Base-by-base conservation (phyloP, 1,140 invertebrate genomes). In the Chrysoperla carnea region DNA sequence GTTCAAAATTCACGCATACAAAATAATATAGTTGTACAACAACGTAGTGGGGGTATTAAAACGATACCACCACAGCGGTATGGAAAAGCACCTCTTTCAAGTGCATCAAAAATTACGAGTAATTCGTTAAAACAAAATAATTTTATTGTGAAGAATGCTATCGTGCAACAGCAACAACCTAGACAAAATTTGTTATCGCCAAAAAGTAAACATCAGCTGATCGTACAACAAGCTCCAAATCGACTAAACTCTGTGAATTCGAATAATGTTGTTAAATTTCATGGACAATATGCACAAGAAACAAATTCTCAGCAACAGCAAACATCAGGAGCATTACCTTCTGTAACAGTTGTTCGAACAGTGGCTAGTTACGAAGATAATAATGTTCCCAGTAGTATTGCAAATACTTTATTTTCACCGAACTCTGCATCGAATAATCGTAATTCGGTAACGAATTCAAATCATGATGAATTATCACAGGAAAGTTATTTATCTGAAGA, bases 11-110 rank as follows among this genome's bases (percentile, higher is more conserved):
- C 40, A 13, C 8, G 23, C 2, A 37, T 31, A 15, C 50, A 51
- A 37, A 51, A 43, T 42, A 49, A 47, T 37, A 41, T 48, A 12
- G 42, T 43, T n/a, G 50, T 52, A 45, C 29, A 43, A 8, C 39
- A 45, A 9, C 44, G 40, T 35, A 45, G 43, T 29, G 48, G 54
- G 4, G 17, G 17, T 23, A 55, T 56, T 9, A 57, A 57, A 48
- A 55, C 55, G 9, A 40, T 59, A 38, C 46, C 51, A 29, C 54
- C 57, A 6, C 53, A 57, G 44, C 44, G 43, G 8, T 49, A 53
- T 14, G 42, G 29, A n/a, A 42, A 51, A 31, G 52, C 49, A 3
- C 17, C 17, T 3, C 31, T 6, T 33, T 2, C 31, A 11, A 33
- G 4, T 33, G 8, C 4, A 11, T 2, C n/a, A 33, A 33, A 33